Evolutionary conservation across 2,797 vertebrate genomes (phyloP).

Genomic region (Anguilla pacifica): DNA sequence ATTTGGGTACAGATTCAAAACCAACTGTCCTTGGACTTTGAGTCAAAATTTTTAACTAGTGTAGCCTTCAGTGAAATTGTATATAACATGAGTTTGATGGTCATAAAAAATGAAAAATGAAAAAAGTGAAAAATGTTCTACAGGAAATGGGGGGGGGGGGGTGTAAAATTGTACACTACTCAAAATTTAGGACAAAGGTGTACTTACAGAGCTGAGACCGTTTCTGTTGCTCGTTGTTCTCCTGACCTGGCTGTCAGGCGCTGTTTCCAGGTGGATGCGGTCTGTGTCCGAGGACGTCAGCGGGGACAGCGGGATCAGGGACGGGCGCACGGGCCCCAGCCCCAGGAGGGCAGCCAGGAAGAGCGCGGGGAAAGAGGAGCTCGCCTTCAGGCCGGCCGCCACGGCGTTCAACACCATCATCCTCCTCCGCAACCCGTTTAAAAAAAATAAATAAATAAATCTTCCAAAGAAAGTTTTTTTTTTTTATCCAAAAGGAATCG

Average conservation of each 20-base stretch:
- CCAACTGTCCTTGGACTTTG: background rate
- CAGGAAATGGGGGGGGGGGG: too few relatives aligned
- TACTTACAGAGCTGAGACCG: slow-evolving; percentile 88
- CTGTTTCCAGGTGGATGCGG: slow-evolving; percentile 70
- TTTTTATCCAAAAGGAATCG: background rate
- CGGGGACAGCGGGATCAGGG: slow-evolving; percentile 62
- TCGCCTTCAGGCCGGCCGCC: slow-evolving; percentile 45
- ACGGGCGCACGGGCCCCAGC: slow-evolving; percentile 29
- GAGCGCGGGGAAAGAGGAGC: slow-evolving; percentile 59
- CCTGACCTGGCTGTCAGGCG: slow-evolving; percentile 57
- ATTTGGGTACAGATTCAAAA: background rate
- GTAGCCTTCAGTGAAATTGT: background rate
- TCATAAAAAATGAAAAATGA: background rate
- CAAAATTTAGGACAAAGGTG: background rate
- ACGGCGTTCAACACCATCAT: slow-evolving; percentile 36
- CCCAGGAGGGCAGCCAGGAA: slow-evolving; percentile 62
- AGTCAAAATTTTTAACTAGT: background rate
- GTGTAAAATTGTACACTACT: too few relatives aligned
- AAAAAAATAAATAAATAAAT: background rate
- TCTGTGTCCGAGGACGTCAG: slow-evolving; percentile 64
- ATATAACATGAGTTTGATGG: background rate
- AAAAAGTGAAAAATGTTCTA: background rate
- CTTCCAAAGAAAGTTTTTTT: background rate
- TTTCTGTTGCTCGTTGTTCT: slow-evolving; percentile 75
- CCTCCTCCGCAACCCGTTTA: background rate